A percentile compares a stretch with the other conserved stretches of the same genome.
Evolutionary conservation across 2,797 vertebrate genomes (phyloP).

Genomic region (Gymnocypris eckloni): DNA sequence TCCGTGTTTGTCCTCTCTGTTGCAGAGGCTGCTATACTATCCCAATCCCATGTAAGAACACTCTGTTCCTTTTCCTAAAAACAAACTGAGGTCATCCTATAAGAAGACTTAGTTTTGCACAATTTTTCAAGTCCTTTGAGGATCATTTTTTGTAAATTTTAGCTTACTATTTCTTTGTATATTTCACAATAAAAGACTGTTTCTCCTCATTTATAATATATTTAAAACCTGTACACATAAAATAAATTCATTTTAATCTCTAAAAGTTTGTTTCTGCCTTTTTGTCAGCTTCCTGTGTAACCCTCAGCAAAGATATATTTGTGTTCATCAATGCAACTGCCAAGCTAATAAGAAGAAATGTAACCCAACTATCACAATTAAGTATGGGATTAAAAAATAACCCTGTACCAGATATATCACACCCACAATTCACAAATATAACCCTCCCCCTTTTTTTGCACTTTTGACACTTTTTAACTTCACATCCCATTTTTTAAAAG

Average conservation of each 20-base stretch:
- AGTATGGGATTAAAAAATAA: constrained; percentile 6
- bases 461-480: constrained; percentile 9
- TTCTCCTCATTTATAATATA: constrained; percentile 87
- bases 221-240: constrained; percentile 85
- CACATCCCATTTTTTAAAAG: neutral
- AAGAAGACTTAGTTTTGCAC: constrained; percentile 54
- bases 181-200: constrained; percentile 78
- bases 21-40: constrained; percentile 86
- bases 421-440: neutral
- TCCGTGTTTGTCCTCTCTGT: constrained; percentile 78
- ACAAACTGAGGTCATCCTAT: constrained; percentile 50
- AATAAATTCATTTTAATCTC: constrained; percentile 86
- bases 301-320: constrained; percentile 6
- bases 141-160: constrained; percentile 59
- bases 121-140: constrained; percentile 31
- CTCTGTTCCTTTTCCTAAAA: constrained; percentile 76
- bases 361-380: neutral
- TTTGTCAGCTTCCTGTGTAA: constrained; percentile 51
- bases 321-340: constrained; percentile 5
- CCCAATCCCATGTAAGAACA: constrained; percentile 83
- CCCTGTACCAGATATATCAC: neutral
- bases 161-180: constrained; percentile 82
- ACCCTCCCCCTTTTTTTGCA: neutral
- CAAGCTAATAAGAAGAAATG: neutral
- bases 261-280: constrained; percentile 84